Evolutionary conservation across 2,888 invertebrate genomes (phyloP), one percentile per base, ranked within the genome.

Genomic region (Baccha elongata): DNA sequence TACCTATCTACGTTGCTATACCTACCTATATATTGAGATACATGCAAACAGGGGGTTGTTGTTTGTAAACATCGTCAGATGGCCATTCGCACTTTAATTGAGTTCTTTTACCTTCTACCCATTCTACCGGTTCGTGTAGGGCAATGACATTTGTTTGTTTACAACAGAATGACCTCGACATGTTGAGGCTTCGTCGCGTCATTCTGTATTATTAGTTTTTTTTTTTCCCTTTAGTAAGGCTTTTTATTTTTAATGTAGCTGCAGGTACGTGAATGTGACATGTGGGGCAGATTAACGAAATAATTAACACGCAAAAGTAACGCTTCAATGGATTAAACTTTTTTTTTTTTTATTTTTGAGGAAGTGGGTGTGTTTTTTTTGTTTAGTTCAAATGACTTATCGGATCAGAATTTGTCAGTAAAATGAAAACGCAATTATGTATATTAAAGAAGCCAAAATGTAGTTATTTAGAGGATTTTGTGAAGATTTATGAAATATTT

Each of bases 91-190:
- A 26, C 26, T 50, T 29, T 15, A 15, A 29, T 29, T 29, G 11
- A 19, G 7, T n/a, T n/a, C n/a, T n/a, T n/a, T n/a, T n/a, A n/a
- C n/a, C n/a, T n/a, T n/a, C n/a, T n/a, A n/a, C n/a, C n/a, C n/a
- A 15, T 15, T 29, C 35, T 29, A 8, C 26, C 29, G 26, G 50
- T 29, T 50, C 29, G 15, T 2, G 8, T n/a, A 40, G 40, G 58
- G 15, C 58, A 58, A 40, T 58, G 58, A 58, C 58, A 55, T 40
- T 55, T 13, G 23, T 37, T 55, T 58, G 58, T 58, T 58, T 58
- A 58, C 58, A 58, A 29, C 26, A 50, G 15, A 50, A 29, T 50
- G 50, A 50, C 50, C 50, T 50, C 50, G 50, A 50, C 50, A 50
- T 50, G 15, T 26, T 50, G 50, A 58, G 15, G 40, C 23, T 26